Conservation (phyloP, 2,797 vertebrate species). For the Gallinago solitaria region DNA sequence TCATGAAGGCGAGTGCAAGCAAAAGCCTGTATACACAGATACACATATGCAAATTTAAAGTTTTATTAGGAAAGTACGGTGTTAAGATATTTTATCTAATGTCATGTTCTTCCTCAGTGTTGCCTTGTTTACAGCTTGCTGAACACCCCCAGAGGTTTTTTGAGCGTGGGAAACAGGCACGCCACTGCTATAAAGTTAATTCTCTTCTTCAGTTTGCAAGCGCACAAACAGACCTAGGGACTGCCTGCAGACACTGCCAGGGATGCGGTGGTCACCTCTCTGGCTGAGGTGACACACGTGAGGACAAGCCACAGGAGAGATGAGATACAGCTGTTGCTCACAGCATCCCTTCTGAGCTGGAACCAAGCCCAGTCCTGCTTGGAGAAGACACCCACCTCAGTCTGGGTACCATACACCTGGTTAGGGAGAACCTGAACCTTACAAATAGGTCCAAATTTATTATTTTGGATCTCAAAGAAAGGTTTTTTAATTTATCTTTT, state of each 20-base stretch:
- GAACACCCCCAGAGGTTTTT: not conserved
- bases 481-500: not conserved
- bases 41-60: not conserved
- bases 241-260: not conserved
- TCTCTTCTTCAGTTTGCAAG: not conserved
- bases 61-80: not conserved
- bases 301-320: not conserved
- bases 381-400: rapidly evolving
- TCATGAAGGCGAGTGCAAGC: not conserved
- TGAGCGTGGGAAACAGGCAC: rapidly evolving
- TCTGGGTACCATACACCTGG: not conserved
- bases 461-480: not conserved
- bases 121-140: not conserved
- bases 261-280: no score
- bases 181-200: not conserved
- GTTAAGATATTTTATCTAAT: not conserved
- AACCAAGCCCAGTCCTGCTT: not conserved
- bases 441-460: not conserved
- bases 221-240: not conserved
- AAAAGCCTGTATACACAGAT: not conserved
- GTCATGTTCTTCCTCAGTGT: not conserved
- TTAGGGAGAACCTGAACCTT: not conserved
- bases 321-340: not conserved
- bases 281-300: not conserved
- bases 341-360: not conserved